Percentiles rank a stretch among this genome's conserved stretches.
Evolutionary conservation across 2,888 invertebrate species (phyloP).

Genomic region (Dasypogon diadema): DNA sequence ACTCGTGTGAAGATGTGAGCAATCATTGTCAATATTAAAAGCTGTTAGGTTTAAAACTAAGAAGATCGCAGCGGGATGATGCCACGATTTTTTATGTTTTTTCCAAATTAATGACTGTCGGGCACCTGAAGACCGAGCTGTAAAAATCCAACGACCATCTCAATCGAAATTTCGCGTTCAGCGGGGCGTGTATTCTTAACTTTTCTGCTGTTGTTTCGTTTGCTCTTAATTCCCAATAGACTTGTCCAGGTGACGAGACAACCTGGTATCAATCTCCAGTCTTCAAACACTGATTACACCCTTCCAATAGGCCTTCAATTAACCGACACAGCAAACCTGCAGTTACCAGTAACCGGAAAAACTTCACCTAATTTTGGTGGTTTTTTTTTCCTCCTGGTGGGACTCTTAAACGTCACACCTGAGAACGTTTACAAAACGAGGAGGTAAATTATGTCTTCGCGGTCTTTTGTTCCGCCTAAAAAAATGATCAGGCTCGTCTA

Average conservation of each 20-base stretch:
- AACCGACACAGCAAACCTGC: conserved; percentile 38
- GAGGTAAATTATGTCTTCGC: conserved; percentile 39
- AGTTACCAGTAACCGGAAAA: conserved; percentile 24
- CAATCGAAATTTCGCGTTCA: not conserved
- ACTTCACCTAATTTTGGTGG: conserved; percentile 33
- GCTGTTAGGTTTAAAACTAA: conserved; percentile 6
- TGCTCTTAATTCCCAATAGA: not conserved
- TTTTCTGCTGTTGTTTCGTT: too few relatives aligned
- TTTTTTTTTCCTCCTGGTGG: not conserved
- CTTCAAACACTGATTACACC: conserved; percentile 43
- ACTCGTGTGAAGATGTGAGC: conserved; percentile 38
- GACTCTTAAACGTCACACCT: conserved; percentile 9
- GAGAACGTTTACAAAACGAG: conserved; percentile 2
- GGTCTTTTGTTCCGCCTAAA: conserved; percentile 48
- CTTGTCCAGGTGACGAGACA: conserved; percentile 5
- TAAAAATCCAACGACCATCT: not conserved
- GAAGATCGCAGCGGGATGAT: not conserved
- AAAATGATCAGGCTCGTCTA: conserved; percentile 45
- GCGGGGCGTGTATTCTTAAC: not conserved
- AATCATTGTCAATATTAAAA: conserved; percentile 5
- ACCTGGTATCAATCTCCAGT: conserved; percentile 5
- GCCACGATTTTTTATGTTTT: not conserved
- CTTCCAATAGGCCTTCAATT: conserved; percentile 36
- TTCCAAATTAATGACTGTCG: not conserved
- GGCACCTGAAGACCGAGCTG: not conserved